phyloP scores from a whole-genome alignment of 2,888 invertebrate genomes.

The Hermodice carunculata region DNA sequence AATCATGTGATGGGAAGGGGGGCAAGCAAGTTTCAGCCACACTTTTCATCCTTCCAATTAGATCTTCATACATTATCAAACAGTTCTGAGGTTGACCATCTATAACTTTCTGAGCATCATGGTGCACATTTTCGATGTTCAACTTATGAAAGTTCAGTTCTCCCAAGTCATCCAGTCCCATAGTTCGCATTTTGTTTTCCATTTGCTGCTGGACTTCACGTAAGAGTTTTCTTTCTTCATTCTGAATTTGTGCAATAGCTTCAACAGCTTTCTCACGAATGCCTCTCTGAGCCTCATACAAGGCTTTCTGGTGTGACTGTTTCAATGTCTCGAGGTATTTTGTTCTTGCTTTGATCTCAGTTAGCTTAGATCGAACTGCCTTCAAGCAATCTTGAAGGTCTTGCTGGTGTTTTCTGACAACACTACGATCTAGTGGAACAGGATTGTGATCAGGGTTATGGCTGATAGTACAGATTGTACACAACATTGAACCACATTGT shows the following conservation, averaged over 20 bases:
- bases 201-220: conserved; percentile 30
- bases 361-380: conserved; percentile 20
- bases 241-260: conserved; percentile 25
- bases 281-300: conserved; percentile 29
- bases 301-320: conserved; percentile 34
- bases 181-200: conserved; percentile 28
- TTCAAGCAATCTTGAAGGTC: conserved; percentile 25
- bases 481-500: conserved; percentile 33
- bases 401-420: conserved; percentile 29
- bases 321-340: conserved; percentile 40
- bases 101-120: conserved; percentile 31
- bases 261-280: conserved; percentile 31
- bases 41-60: conserved; percentile 20
- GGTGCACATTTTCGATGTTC: conserved; percentile 29
- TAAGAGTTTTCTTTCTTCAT: conserved; percentile 32
- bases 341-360: conserved; percentile 28
- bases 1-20: conserved; percentile 2
- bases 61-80: conserved; percentile 34
- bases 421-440: conserved; percentile 34
- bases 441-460: conserved; percentile 35
- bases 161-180: conserved; percentile 32
- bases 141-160: conserved; percentile 35
- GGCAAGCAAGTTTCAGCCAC: conserved; percentile 21
- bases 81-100: conserved; percentile 36
- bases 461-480: conserved; percentile 41